Conservation (phyloP, 2,797 vertebrate species). For the Crocidura indochinensis region DNA sequence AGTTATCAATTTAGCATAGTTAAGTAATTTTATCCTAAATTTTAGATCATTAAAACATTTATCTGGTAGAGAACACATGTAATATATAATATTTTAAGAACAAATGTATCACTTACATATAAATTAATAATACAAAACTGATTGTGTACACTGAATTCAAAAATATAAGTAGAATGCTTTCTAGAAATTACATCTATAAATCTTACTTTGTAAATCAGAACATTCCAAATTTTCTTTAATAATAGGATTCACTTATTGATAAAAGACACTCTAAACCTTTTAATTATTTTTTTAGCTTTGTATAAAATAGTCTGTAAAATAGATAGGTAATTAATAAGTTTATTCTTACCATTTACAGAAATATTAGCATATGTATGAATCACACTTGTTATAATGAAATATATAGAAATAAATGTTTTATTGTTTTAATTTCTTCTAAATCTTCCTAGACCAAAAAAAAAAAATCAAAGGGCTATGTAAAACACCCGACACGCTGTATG, state of each 20-base stretch:
- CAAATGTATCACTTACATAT: background rate
- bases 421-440: no score
- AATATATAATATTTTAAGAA: conserved; percentile 7
- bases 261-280: background rate
- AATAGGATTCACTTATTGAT: background rate
- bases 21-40: background rate
- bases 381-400: background rate
- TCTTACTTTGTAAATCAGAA: background rate
- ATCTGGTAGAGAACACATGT: background rate
- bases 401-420: background rate
- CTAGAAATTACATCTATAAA: background rate
- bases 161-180: background rate
- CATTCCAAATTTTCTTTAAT: background rate
- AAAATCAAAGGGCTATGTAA: no score
- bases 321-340: background rate
- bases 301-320: background rate
- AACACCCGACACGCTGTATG: no score
- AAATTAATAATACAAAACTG: background rate
- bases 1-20: conserved; percentile 12
- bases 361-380: background rate
- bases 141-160: background rate
- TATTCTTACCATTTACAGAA: background rate
- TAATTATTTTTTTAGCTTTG: background rate
- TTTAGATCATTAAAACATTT: background rate
- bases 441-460: no score